A percentile compares a stretch with the other conserved stretches of the same genome.
These are phyloP conservation scores for Hyles vespertilio DNA, from an alignment of 1,140 invertebrate genomes.

Conservation along the genomic window DNA sequence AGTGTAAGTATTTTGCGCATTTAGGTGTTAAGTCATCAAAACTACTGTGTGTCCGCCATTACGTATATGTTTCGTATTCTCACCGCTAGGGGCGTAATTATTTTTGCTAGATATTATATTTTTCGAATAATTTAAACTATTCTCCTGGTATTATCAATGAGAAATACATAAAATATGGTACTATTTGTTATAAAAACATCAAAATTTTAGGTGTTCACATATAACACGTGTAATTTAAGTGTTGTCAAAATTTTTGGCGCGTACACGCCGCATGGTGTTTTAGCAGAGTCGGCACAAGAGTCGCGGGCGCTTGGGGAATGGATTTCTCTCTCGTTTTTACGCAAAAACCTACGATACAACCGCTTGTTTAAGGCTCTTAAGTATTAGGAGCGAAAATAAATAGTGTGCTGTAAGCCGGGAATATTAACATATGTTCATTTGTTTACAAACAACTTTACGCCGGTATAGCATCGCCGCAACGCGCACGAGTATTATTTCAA, in stretches of 20 bases:
- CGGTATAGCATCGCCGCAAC: too few species aligned
- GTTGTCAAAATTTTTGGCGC: constrained; percentile 61
- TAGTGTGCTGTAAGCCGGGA: too few species aligned
- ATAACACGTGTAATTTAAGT: constrained; percentile 11
- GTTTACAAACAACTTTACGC: too few species aligned
- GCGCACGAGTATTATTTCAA: too few species aligned
- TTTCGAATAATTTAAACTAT: too few species aligned
- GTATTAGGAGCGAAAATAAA: too few species aligned
- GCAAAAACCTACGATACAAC: too few species aligned
- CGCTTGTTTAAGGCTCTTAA: too few species aligned
- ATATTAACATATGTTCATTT: too few species aligned
- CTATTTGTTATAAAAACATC: not conserved
- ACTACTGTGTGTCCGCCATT: constrained; percentile 70
- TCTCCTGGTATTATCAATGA: not conserved
- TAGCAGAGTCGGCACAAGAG: constrained; percentile 17
- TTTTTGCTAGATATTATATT: constrained; percentile 19
- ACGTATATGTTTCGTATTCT: constrained; percentile 65
- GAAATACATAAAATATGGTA: not conserved
- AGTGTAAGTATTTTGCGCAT: constrained; percentile 89
- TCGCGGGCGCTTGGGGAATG: constrained; percentile 3
- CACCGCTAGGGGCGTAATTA: constrained; percentile 65
- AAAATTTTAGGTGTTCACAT: not conserved
- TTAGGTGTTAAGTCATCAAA: constrained; percentile 65
- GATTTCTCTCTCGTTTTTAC: too few species aligned
- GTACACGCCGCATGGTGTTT: constrained; percentile 54